Evolutionary conservation across 2,797 vertebrate genomes (phyloP).

Genomic region (Discoglossus pictus): DNA sequence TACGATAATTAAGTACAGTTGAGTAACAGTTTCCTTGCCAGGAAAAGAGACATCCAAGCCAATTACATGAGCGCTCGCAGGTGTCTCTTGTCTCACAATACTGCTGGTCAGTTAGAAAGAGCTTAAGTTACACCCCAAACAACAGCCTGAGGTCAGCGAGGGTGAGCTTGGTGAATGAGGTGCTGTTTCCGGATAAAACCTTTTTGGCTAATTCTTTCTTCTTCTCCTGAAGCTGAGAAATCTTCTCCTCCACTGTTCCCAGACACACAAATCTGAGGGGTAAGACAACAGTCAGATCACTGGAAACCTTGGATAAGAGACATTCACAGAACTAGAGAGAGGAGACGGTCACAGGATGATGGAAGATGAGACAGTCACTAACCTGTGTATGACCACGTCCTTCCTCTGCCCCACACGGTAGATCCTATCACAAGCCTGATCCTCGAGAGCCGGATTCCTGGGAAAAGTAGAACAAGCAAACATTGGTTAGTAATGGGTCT

Average conservation of each 20-base stretch:
- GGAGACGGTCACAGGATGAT: not conserved
- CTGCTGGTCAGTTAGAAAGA: no score
- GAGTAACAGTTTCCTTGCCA: no score
- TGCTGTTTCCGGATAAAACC: slow-evolving; percentile 83
- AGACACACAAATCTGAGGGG: slow-evolving; percentile 87
- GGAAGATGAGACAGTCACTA: slow-evolving; percentile 30
- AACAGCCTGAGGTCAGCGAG: slow-evolving; percentile 84
- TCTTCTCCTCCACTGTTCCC: slow-evolving; percentile 93
- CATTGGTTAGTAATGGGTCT: no score
- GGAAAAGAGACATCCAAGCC: no score
- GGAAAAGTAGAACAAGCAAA: slow-evolving; percentile 19
- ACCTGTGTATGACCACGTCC: slow-evolving; percentile 93
- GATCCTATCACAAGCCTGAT: slow-evolving; percentile 95
- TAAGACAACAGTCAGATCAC: slow-evolving; percentile 3
- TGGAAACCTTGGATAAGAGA: not conserved
- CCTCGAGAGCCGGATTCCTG: slow-evolving; percentile 96
- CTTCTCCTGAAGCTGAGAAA: slow-evolving; percentile 81
- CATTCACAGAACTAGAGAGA: not conserved
- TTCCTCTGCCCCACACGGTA: slow-evolving; percentile 89
- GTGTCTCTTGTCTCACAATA: no score
- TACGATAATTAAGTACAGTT: no score
- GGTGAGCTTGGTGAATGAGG: slow-evolving; percentile 79
- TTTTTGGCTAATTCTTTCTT: slow-evolving; percentile 92
- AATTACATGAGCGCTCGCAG: no score
- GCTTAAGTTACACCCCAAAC: slow-evolving; percentile 72